These are phyloP conservation scores for Pseudopipra pipra DNA, from an alignment of 2,113 vertebrate species.

Conservation along the genomic window DNA sequence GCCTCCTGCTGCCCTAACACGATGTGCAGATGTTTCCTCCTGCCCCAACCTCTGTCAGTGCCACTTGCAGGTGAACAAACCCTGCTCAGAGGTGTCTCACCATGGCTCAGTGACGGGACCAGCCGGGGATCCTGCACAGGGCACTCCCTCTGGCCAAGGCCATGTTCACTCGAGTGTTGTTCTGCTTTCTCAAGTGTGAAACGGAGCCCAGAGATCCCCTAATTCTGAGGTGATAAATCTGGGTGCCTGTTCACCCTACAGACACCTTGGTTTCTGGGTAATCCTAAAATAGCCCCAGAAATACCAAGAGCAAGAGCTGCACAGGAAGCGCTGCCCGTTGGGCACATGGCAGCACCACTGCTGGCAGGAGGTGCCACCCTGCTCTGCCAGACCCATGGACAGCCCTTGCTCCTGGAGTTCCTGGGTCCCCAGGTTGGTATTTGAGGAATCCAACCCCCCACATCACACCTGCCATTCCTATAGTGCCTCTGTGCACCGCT, in stretches of 20 bases:
- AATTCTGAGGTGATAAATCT: not conserved
- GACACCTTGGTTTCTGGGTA: not conserved
- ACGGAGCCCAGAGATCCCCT: not conserved
- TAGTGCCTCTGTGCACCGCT: not conserved
- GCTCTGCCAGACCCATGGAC: not conserved
- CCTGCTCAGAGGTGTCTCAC: not conserved
- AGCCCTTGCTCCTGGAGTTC: not conserved
- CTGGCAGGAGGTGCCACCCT: not conserved
- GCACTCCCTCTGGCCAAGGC: not conserved
- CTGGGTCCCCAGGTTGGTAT: not conserved
- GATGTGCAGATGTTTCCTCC: not conserved
- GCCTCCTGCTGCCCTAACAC: fast-evolving
- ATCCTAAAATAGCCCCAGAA: not conserved
- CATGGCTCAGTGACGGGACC: fast-evolving
- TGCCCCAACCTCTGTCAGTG: not conserved
- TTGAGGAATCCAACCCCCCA: too few species aligned
- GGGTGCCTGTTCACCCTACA: not conserved
- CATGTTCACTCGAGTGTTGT: not conserved
- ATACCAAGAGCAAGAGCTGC: not conserved
- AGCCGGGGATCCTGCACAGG: not conserved
- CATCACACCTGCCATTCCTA: not conserved
- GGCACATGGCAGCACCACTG: not conserved
- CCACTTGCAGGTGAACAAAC: not conserved
- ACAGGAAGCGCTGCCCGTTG: not conserved
- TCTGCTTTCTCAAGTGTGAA: not conserved